A percentile compares a stretch with the other conserved stretches of the same genome.
These are phyloP conservation scores for Drosophila melanica DNA, from an alignment of 1,140 invertebrate species.

Conservation along the genomic window DNA sequence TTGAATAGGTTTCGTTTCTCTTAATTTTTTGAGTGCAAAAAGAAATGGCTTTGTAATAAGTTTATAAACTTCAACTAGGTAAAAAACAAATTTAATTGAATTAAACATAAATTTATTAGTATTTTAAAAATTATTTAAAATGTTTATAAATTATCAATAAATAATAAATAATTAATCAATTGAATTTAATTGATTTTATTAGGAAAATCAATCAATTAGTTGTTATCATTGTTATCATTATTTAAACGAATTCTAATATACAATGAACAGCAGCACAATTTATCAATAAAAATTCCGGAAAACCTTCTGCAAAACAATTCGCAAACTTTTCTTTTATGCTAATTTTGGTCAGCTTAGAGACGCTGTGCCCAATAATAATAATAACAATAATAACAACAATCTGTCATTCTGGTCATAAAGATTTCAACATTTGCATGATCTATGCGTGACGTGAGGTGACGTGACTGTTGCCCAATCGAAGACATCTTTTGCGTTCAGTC, in stretches of 20 bases:
- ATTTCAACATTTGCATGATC: constrained; percentile 20
- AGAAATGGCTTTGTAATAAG: neutral
- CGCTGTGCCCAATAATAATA: constrained; percentile 9
- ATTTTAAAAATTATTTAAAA: no score
- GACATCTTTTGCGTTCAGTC: constrained; percentile 23
- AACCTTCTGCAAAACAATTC: neutral
- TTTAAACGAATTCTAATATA: neutral
- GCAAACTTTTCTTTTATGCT: constrained; percentile 17
- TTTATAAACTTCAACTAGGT: neutral
- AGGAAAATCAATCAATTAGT: no score
- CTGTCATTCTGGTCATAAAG: constrained; percentile 25
- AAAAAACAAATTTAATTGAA: no score
- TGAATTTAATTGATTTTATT: neutral
- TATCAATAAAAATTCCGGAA: neutral
- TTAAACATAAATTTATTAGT: no score
- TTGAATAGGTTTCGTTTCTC: neutral
- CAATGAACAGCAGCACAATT: neutral
- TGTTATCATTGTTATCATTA: no score
- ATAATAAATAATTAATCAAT: neutral
- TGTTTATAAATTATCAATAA: no score
- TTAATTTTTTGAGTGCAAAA: neutral
- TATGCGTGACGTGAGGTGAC: constrained; percentile 46
- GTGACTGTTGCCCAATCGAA: constrained; percentile 61
- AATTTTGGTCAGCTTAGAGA: constrained; percentile 4
- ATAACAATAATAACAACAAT: constrained; percentile 17